A percentile compares a stretch with the other conserved stretches of the same genome.
Conservation (phyloP, 2,797 vertebrate species). For the Poecilia gillii region DNA sequence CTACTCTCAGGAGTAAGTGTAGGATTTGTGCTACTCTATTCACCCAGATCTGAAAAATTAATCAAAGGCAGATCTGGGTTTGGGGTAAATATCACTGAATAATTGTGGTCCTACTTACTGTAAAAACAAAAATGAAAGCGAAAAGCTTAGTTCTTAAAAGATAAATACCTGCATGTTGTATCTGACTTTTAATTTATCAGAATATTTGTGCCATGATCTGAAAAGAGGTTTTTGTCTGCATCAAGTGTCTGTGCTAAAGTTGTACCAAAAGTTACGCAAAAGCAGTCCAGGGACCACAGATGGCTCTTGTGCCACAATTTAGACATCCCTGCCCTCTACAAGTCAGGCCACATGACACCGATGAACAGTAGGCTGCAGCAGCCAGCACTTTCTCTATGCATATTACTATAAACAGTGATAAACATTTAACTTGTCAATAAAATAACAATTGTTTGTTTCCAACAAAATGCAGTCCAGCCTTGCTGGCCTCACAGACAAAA, state of each 20-base stretch:
- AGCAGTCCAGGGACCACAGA: neutral
- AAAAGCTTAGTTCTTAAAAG: neutral
- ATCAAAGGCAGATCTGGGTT: neutral
- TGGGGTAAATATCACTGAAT: neutral
- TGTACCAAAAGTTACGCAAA: neutral
- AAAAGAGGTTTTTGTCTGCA: neutral
- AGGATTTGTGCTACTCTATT: neutral
- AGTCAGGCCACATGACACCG: neutral
- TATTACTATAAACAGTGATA: neutral
- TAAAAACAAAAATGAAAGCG: neutral
- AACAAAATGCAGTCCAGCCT: neutral
- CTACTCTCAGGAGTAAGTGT: neutral
- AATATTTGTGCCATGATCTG: neutral
- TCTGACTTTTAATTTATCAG: neutral
- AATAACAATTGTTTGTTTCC: neutral
- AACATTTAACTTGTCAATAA: neutral
- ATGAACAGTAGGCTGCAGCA: neutral
- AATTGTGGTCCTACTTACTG: neutral
- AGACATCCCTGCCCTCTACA: neutral
- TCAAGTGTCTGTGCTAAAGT: neutral
- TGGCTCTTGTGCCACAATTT: neutral
- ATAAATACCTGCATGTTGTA: neutral
- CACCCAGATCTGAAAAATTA: neutral
- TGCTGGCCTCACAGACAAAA: neutral
- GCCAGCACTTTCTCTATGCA: neutral